Base-by-base conservation (phyloP, 2,888 invertebrate species). In the Cheilosia soror region DNA sequence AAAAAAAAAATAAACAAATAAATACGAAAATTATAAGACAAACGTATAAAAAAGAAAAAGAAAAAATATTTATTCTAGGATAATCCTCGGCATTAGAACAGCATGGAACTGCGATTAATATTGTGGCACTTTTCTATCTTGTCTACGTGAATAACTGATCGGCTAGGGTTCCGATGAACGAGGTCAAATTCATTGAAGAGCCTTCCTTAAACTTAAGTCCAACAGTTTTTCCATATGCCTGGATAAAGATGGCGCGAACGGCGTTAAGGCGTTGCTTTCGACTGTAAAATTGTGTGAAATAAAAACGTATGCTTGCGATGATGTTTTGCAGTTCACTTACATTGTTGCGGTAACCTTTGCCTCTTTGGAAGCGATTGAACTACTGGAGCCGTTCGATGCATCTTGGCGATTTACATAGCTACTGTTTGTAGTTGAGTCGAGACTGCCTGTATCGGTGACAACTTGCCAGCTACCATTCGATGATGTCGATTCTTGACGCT, bases 391-490 rank as follows among this genome's bases (percentile, higher is more conserved):
- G 51, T 80, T 87, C 13, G 76, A 49, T 27, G 75, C 29, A 47
- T 84, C 84, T 9, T 29, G 75, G 7, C 58, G 73, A 37, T 63
- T 58, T 88, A 90, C 89, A 83, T 88, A 90, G 87, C 91, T 92
- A 79, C 90, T 90, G 68, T 90, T 90, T 87, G 88, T 88, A 87
- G 87, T 88, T 29, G 92, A 92, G 86, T 92, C 92, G 60, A 92
- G 89, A 90, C 95, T 95, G 20, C 95, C 96, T 9, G 95, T 94
- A 7, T 94, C 94, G 9, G 94, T 94, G 79, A 95, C 94, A 90
- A 95, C 93, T 90, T 95, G 95, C 95, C 95, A 96, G 88, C 95
- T 95, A 72, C 94, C 94, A 57, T 93, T 90, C 42, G 94, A 94
- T 13, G 94, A 94, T 63, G 92, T 91, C 0, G 94, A 94, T 88